Conservation (phyloP, 1,140 invertebrate genomes). For the Stegodyphus dumicola region DNA sequence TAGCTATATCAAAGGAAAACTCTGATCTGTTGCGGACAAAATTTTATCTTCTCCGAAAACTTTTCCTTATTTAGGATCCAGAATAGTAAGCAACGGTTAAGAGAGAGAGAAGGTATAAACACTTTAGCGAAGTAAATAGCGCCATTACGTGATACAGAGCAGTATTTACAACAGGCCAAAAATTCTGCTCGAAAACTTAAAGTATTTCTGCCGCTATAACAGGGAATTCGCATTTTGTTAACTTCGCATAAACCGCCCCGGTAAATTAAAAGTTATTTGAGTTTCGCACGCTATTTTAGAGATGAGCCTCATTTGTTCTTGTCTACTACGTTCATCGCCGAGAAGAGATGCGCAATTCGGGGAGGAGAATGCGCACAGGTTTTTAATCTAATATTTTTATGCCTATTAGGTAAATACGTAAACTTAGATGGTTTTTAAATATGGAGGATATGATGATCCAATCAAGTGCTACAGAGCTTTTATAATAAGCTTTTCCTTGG, state of each 20-base stretch:
- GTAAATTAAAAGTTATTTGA: conserved; percentile 38
- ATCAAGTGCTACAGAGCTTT: too few relatives aligned
- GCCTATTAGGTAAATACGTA: too few relatives aligned
- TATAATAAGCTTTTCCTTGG: too few relatives aligned
- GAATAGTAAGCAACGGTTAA: conserved; percentile 3
- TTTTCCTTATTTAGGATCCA: conserved; percentile 28
- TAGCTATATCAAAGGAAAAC: conserved; percentile 34
- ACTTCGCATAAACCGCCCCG: neutral
- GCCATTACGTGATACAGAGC: conserved; percentile 22
- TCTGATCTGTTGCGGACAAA: neutral
- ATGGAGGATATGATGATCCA: too few relatives aligned
- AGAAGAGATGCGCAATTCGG: too few relatives aligned
- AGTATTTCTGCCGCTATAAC: neutral
- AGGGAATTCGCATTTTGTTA: neutral
- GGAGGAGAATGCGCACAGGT: too few relatives aligned
- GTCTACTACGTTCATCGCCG: neutral
- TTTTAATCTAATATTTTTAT: too few relatives aligned
- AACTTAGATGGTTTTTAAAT: too few relatives aligned
- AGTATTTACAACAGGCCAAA: conserved; percentile 11
- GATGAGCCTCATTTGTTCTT: neutral
- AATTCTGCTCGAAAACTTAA: too few relatives aligned
- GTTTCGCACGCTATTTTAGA: conserved; percentile 18
- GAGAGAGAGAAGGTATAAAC: conserved; percentile 9
- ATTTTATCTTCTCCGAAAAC: conserved; percentile 41
- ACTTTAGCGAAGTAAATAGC: conserved; percentile 9